Conservation (phyloP, 2,113 vertebrate species). For the Myotis lucifugus region DNA sequence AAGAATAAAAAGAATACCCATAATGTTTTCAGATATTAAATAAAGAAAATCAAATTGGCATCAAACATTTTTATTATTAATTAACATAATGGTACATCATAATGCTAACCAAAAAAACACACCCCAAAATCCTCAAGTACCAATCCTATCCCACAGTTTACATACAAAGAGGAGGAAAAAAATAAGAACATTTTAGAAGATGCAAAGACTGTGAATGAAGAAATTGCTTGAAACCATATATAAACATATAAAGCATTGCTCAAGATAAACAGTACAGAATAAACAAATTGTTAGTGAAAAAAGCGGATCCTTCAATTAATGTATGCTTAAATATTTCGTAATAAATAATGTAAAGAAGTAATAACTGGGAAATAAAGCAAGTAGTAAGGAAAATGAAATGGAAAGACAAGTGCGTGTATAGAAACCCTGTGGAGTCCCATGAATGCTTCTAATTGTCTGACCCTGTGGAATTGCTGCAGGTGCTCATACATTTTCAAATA, state of each 20-base stretch:
- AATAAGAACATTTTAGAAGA: background rate
- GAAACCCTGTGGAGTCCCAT: background rate
- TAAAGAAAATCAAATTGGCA: background rate
- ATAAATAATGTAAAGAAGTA: background rate
- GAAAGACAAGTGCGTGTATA: background rate
- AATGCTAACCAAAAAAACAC: background rate
- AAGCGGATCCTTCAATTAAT: background rate
- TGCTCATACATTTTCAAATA: background rate
- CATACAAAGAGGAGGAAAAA: background rate
- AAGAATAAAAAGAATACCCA: background rate
- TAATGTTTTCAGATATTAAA: constrained; percentile 20
- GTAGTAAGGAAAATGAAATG: background rate
- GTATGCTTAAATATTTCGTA: background rate
- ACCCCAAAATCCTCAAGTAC: background rate
- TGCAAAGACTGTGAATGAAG: background rate
- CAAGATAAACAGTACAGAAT: background rate
- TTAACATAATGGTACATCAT: background rate
- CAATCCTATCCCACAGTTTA: background rate
- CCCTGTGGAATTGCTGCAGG: background rate
- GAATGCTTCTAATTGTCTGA: background rate
- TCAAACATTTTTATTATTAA: background rate
- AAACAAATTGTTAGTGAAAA: background rate
- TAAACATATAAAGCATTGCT: background rate
- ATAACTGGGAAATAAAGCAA: background rate
- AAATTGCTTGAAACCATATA: background rate